Conservation (phyloP, 1,140 invertebrate species). For the Formica exsecta region DNA sequence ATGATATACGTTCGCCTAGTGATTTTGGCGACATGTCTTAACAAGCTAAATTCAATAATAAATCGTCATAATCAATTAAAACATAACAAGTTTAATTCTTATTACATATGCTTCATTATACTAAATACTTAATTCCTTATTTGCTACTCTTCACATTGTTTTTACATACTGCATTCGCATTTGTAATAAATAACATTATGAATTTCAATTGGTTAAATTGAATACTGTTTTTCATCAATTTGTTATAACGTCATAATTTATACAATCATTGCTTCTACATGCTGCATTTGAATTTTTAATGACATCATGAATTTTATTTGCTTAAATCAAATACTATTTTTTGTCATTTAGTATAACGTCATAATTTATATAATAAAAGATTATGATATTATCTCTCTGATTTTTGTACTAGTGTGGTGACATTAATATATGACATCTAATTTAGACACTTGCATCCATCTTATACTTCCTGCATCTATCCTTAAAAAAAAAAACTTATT, state of each 20-base stretch:
- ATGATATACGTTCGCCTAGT: slow-evolving; percentile 96
- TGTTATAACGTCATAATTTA: background rate
- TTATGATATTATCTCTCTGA: slow-evolving; percentile 22
- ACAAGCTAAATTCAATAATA: slow-evolving; percentile 13
- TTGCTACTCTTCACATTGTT: slow-evolving; percentile 21
- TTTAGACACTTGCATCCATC: background rate
- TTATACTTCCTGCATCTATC: background rate
- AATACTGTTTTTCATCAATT: slow-evolving; percentile 8
- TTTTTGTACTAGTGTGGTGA: background rate
- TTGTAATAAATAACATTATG: slow-evolving; percentile 42
- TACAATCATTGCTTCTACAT: slow-evolving; percentile 33
- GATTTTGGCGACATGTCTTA: slow-evolving; percentile 81
- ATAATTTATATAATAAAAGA: slow-evolving; percentile 65
- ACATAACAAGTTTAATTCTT: slow-evolving; percentile 29
- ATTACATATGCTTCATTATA: slow-evolving; percentile 37
- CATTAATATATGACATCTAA: slow-evolving; percentile 17
- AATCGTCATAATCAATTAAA: background rate
- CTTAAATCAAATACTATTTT: slow-evolving; percentile 25
- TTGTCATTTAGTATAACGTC: background rate
- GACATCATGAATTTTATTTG: slow-evolving; percentile 31
- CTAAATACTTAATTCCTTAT: slow-evolving; percentile 40
- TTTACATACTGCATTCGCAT: slow-evolving; percentile 64
- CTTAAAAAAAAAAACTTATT: background rate
- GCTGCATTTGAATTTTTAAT: slow-evolving; percentile 67
- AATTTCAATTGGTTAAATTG: slow-evolving; percentile 31